Base-by-base conservation (phyloP, 2,888 invertebrate species). In the Aporophyla lueneburgensis region DNA sequence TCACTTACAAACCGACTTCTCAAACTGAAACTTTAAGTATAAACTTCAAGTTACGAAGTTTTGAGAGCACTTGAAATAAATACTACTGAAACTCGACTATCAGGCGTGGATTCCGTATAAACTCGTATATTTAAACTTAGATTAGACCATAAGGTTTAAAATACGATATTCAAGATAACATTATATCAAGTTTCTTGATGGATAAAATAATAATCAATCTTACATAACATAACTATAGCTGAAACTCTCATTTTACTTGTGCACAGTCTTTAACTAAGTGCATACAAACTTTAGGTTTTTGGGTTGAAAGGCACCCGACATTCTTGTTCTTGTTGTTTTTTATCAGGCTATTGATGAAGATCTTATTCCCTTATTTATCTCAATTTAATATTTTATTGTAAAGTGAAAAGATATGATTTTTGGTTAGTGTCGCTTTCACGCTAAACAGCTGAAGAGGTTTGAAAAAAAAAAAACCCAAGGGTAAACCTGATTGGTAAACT, bases 31-130 rank as follows among this genome's bases (percentile, higher is more conserved):
- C 61, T 81, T 86, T 40, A 63, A 67, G 76, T 69, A 62, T 78
- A 63, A 85, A 78, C 71, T 87, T 76, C 43, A 86, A 81, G 65
- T 70, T 70, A 43, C 27, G n/a, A 76, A 84, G 81, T 84, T 83
- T 76, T 67, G 69, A 81, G 73, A 75, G 56, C 61, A 71, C 75
- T 86, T 84, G 79, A 84, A 84, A 87, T 86, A 78, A 80, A 87
- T 80, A 86, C 78, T 70, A 76, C 72, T 78, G 79, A 76, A 78
- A 79, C 74, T 81, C 70, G 71, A 80, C 54, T 80, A 80, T 53
- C 70, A 72, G 49, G 24, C 69, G 56, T 69, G 51, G 51, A 76
- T 71, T 83, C 49, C 24, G 51, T 24, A 56, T 16, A 40, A 78
- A 87, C 59, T 74, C 61, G 46, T 43, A 65, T 78, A 74, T 82